Evolutionary conservation across 2,888 invertebrate genomes (phyloP), one percentile per base, ranked within the genome.

Genomic region (Colletes collaris): DNA sequence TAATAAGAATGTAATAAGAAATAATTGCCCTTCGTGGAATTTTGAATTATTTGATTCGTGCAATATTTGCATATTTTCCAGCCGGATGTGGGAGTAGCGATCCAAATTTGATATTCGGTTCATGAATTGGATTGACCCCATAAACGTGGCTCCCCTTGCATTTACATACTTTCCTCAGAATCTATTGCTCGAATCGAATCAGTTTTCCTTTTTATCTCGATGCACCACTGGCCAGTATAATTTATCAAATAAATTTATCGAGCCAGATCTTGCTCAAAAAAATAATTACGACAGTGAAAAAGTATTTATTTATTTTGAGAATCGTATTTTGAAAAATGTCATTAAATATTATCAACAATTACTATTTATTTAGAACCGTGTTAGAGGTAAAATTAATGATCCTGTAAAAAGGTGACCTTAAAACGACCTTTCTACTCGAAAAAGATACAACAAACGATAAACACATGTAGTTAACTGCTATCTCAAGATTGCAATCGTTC

Each of bases 81-180:
- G 16, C 63, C 16, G n/a, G 44, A 27, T n/a, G 52, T 4, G 1
- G 35, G 70, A 63, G 55, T 55, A 55, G 62, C 53, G 73, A 73
- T 67, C 19, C 68, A 53, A 73, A 73, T 73, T 68, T 73, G 68
- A 37, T 60, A 37, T 11, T 8, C 37, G 44, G 44, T 67, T 67
- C 73, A 67, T 73, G 68, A 73, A 73, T 73, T 68, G 53, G 60
- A 67, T 68, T 60, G 60, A 60, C 73, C 73, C 68, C 68, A 60
- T 73, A 73, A 73, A 73, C 37, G 72, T 46, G 67, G 19, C 67
- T 60, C 16, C 16, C 44, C 27, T 40, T 40, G 37, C 56, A 63
- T 75, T 75, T 63, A 60, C 70, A 58, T 63, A 53, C 72, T 66
- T 75, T 75, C 53, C 37, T 60, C 60, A 19, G 46, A 60, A 73